These are phyloP conservation scores for Campoplex capitator DNA, from an alignment of 2,888 invertebrate genomes.

Conservation along the genomic window DNA sequence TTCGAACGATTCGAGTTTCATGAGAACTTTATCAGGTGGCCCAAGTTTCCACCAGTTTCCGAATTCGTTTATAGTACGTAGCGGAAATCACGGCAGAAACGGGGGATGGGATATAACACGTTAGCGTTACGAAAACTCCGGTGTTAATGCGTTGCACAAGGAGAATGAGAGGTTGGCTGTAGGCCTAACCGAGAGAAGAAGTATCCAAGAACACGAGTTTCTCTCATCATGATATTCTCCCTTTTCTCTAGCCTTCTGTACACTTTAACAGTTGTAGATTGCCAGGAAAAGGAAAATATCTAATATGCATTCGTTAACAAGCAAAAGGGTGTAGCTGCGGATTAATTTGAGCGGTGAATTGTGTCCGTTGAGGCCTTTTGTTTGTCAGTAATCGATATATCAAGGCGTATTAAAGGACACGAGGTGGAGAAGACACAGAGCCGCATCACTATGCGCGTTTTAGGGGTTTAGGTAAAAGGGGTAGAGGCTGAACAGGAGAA, in stretches of 20 bases:
- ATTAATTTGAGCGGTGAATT: neutral
- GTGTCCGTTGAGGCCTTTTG: constrained; percentile 2
- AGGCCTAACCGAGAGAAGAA: constrained; percentile 58
- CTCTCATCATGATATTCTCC: constrained; percentile 50
- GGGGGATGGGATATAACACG: constrained; percentile 55
- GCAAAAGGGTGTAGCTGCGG: constrained; percentile 1
- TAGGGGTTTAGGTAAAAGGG: constrained; percentile 39
- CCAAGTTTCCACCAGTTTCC: constrained; percentile 21
- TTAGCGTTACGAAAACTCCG: constrained; percentile 63
- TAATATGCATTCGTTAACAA: constrained; percentile 31
- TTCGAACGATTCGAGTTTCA: neutral
- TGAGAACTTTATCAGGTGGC: neutral
- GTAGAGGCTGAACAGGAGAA: constrained; percentile 45
- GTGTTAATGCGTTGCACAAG: constrained; percentile 64
- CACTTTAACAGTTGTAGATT: constrained; percentile 64
- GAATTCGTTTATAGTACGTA: constrained; percentile 19
- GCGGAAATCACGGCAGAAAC: constrained; percentile 23
- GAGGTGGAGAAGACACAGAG: constrained; percentile 37
- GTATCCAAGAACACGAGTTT: constrained; percentile 54
- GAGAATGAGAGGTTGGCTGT: constrained; percentile 41
- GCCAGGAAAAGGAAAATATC: constrained; percentile 63
- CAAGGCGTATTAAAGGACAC: constrained; percentile 35
- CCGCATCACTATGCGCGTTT: constrained; percentile 34
- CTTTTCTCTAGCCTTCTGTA: constrained; percentile 23
- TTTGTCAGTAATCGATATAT: constrained; percentile 25